Evolutionary conservation across 2,888 invertebrate species (phyloP).

Genomic region (Drosophila trichaetosa): DNA sequence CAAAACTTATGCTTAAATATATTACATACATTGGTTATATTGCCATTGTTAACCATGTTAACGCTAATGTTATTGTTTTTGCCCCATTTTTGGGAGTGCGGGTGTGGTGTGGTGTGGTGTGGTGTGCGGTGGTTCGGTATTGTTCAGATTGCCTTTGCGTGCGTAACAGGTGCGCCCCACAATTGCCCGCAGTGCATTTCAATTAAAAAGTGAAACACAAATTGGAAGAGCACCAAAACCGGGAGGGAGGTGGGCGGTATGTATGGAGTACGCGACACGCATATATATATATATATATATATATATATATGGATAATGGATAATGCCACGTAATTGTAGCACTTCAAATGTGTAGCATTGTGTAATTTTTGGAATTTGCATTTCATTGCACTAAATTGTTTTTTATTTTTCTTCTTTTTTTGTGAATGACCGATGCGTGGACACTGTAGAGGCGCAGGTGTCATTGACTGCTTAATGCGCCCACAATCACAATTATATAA

Average conservation of each 20-base stretch:
- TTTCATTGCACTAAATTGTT: slow-evolving; percentile 43
- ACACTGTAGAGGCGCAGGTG: slow-evolving; percentile 25
- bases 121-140: neutral
- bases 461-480: slow-evolving; percentile 78
- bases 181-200: slow-evolving; percentile 63
- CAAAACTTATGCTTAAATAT: slow-evolving; percentile 51
- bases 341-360: slow-evolving; percentile 40
- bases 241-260: neutral
- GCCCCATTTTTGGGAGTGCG: neutral
- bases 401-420: neutral
- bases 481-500: slow-evolving; percentile 65
- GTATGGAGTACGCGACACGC: slow-evolving; percentile 44
- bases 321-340: slow-evolving; percentile 50
- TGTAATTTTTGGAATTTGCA: slow-evolving; percentile 48
- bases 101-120: neutral
- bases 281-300: slow-evolving; percentile 20
- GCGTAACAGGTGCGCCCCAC: slow-evolving; percentile 68
- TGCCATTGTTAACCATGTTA: slow-evolving; percentile 51
- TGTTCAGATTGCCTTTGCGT: slow-evolving; percentile 29
- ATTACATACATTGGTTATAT: slow-evolving; percentile 35
- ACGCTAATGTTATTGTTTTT: slow-evolving; percentile 54
- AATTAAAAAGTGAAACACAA: slow-evolving; percentile 63
- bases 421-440: slow-evolving; percentile 5
- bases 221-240: slow-evolving; percentile 30
- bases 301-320: slow-evolving; percentile 35